Conservation (phyloP, 2,888 invertebrate genomes). For the Vannuccia rotundouncinata region DNA sequence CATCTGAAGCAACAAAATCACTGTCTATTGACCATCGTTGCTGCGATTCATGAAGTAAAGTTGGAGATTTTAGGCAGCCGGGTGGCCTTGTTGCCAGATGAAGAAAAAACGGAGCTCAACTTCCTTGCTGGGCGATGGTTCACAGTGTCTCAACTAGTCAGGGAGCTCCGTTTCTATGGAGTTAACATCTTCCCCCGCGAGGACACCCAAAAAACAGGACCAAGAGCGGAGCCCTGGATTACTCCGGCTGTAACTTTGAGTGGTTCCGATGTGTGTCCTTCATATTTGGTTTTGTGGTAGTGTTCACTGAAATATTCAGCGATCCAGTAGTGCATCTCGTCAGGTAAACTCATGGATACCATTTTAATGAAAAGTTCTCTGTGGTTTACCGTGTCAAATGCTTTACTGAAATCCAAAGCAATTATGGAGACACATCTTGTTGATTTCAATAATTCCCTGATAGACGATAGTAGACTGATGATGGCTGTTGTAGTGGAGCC, state of each 20-base stretch:
- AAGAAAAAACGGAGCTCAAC: conserved; percentile 28
- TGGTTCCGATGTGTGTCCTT: conserved; percentile 24
- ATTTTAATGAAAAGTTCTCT: conserved; percentile 21
- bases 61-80: conserved; percentile 47
- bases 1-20: too few relatives aligned
- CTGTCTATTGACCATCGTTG: conserved; percentile 51
- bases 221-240: conserved; percentile 24
- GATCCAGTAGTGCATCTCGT: conserved; percentile 23
- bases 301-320: conserved; percentile 23
- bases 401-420: conserved; percentile 21
- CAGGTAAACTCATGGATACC: conserved; percentile 17
- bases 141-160: conserved; percentile 22
- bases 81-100: conserved; percentile 29
- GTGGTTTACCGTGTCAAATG: conserved; percentile 23
- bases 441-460: conserved; percentile 26
- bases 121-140: conserved; percentile 27
- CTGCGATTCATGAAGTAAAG: conserved; percentile 54
- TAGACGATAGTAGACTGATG: conserved; percentile 23
- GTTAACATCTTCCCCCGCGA: conserved; percentile 54
- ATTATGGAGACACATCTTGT: conserved; percentile 11
- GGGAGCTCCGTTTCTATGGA: conserved; percentile 44
- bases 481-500: conserved; percentile 20
- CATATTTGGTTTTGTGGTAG: conserved; percentile 23
- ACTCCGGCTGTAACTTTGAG: conserved; percentile 26
- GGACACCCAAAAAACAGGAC: conserved; percentile 47